Percentiles rank a stretch among this genome's conserved stretches.
These are phyloP conservation scores for Saimiri boliviensis DNA, from an alignment of 2,113 vertebrate species.

Conservation along the genomic window DNA sequence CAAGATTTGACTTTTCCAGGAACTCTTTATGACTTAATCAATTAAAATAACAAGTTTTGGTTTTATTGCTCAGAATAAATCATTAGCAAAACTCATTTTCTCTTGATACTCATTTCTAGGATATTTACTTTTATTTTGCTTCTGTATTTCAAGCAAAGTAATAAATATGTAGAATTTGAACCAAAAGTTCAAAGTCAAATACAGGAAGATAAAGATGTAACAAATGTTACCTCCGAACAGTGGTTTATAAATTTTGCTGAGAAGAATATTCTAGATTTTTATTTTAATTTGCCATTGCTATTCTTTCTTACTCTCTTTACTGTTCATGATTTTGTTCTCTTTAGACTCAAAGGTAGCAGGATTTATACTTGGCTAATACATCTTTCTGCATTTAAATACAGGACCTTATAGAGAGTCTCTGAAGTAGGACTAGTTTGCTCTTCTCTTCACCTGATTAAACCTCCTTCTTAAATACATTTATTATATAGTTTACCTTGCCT, in stretches of 20 bases:
- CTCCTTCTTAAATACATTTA: conserved; percentile 65
- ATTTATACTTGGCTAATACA: conserved; percentile 24
- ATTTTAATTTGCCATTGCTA: conserved; percentile 57
- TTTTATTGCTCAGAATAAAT: conserved; percentile 73
- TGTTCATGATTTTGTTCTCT: conserved; percentile 63
- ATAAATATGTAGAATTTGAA: conserved; percentile 4
- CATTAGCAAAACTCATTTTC: conserved; percentile 68
- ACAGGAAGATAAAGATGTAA: conserved; percentile 2
- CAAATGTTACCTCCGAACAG: neutral
- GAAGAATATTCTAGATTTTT: neutral
- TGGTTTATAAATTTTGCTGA: conserved; percentile 59
- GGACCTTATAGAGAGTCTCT: neutral
- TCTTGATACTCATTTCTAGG: conserved; percentile 29
- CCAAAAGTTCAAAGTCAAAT: conserved; percentile 53
- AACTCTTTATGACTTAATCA: conserved; percentile 79
- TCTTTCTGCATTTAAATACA: conserved; percentile 65
- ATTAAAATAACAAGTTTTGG: conserved; percentile 79
- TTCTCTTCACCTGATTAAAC: conserved; percentile 62
- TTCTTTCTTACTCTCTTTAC: conserved; percentile 49
- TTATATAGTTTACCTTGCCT: conserved; percentile 67
- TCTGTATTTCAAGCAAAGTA: neutral
- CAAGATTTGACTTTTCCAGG: conserved; percentile 65
- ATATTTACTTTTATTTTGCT: neutral
- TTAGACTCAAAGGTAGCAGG: conserved; percentile 49
- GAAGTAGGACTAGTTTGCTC: conserved; percentile 32